phyloP scores from a whole-genome alignment of 2,797 vertebrate genomes.

The Hydrocynus forskahlii region DNA sequence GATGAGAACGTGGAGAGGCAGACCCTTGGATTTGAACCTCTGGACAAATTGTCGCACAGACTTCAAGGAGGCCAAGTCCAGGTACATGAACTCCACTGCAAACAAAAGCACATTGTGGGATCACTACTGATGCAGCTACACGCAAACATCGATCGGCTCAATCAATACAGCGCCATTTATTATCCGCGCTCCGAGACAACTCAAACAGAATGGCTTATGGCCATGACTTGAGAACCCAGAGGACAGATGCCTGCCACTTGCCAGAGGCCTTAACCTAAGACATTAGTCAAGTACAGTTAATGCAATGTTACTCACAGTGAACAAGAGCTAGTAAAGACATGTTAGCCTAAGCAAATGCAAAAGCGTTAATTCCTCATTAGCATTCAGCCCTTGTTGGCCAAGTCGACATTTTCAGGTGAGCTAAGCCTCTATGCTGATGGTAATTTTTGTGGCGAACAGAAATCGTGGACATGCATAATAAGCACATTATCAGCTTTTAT shows the following conservation, averaged over 20 bases:
- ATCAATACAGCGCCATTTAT: constrained; percentile 48
- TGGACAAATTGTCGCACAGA: constrained; percentile 84
- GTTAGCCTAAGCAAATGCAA: no score
- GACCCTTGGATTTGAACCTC: constrained; percentile 76
- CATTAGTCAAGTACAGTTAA: neutral
- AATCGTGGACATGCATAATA: neutral
- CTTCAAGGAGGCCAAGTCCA: constrained; percentile 88
- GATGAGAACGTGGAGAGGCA: constrained; percentile 86
- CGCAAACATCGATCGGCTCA: constrained; percentile 17
- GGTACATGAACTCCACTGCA: constrained; percentile 86
- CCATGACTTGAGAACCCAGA: neutral
- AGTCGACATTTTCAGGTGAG: no score
- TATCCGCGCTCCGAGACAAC: constrained; percentile 17
- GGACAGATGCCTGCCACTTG: neutral
- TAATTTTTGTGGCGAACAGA: no score
- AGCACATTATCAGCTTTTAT: neutral
- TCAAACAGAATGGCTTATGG: constrained; percentile 24
- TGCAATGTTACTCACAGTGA: neutral
- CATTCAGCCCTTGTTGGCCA: no score
- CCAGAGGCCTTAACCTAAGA: neutral
- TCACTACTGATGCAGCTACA: constrained; percentile 25
- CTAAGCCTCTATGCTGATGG: no score
- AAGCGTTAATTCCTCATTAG: no score
- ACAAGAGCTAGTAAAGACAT: no score
- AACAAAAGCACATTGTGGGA: constrained; percentile 38